A percentile compares a stretch with the other conserved stretches of the same genome.
Evolutionary conservation across 2,888 invertebrate genomes (phyloP).

Genomic region (Ctenicera cuprea): DNA sequence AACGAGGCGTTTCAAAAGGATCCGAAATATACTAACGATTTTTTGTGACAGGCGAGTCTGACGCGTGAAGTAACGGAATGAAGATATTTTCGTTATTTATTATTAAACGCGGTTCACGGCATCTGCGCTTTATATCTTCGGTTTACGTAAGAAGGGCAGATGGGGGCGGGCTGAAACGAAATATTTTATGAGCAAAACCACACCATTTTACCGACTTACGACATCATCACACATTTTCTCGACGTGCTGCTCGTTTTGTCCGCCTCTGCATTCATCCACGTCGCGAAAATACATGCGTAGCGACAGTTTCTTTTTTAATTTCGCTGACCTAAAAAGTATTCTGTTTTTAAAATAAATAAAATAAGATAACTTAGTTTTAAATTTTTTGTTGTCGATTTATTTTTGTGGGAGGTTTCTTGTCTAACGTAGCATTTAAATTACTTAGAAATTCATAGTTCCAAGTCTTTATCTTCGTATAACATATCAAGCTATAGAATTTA

Average conservation of each 20-base stretch:
- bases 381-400: too few species aligned
- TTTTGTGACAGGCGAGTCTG: slow-evolving; percentile 60
- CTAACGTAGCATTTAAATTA: too few species aligned
- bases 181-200: slow-evolving; percentile 54
- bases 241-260: neutral
- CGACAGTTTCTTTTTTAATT: too few species aligned
- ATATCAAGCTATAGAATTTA: too few species aligned
- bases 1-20: slow-evolving; percentile 64
- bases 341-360: too few species aligned
- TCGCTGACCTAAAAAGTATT: too few species aligned
- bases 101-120: slow-evolving; percentile 41
- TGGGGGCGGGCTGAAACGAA: slow-evolving; percentile 60
- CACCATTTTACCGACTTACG: slow-evolving; percentile 30
- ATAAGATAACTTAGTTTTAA: too few species aligned
- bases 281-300: neutral
- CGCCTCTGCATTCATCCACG: neutral
- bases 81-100: slow-evolving; percentile 63
- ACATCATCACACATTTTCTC: slow-evolving; percentile 21
- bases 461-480: too few species aligned
- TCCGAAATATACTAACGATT: slow-evolving; percentile 62
- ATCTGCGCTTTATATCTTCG: slow-evolving; percentile 52
- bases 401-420: too few species aligned
- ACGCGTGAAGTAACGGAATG: slow-evolving; percentile 56
- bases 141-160: slow-evolving; percentile 49
- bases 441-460: too few species aligned